phyloP scores from a whole-genome alignment of 2,888 invertebrate species.

The Tenthredo distinguenda region DNA sequence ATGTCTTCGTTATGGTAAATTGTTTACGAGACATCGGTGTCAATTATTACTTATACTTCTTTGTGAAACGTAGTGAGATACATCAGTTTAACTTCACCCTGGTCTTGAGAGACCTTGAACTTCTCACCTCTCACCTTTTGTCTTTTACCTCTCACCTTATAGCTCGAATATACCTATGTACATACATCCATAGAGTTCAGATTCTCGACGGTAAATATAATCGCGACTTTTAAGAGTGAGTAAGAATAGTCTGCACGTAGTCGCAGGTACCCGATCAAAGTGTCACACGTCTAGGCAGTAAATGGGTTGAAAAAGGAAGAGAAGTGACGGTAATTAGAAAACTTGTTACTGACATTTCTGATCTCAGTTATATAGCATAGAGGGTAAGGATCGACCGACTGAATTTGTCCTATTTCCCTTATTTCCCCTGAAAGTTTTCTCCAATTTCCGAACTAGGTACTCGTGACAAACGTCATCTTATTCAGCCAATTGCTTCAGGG shows the following conservation, averaged over 20 bases:
- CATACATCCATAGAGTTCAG: background rate
- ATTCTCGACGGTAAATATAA: background rate
- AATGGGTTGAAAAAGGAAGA: background rate
- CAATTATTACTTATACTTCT: background rate
- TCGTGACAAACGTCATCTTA: slow-evolving; percentile 13
- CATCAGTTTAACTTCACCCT: background rate
- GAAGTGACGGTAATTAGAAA: slow-evolving; percentile 41
- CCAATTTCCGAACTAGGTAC: slow-evolving; percentile 21
- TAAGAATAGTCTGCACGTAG: background rate
- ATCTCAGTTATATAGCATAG: background rate
- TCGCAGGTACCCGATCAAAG: background rate
- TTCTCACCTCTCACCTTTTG: slow-evolving; percentile 33
- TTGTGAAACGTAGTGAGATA: background rate
- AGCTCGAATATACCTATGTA: background rate
- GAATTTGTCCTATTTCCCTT: slow-evolving; percentile 14
- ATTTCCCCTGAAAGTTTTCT: slow-evolving; percentile 6
- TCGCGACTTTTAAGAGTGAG: background rate
- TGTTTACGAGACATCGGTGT: background rate
- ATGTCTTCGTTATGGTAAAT: background rate
- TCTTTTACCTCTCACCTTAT: slow-evolving; percentile 22
- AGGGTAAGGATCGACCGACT: background rate
- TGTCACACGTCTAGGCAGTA: background rate
- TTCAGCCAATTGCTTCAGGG: background rate
- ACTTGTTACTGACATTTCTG: slow-evolving; percentile 40
- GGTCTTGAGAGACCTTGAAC: slow-evolving; percentile 22